Conservation (phyloP, 2,797 vertebrate genomes). For the Diglossa cyanea region DNA sequence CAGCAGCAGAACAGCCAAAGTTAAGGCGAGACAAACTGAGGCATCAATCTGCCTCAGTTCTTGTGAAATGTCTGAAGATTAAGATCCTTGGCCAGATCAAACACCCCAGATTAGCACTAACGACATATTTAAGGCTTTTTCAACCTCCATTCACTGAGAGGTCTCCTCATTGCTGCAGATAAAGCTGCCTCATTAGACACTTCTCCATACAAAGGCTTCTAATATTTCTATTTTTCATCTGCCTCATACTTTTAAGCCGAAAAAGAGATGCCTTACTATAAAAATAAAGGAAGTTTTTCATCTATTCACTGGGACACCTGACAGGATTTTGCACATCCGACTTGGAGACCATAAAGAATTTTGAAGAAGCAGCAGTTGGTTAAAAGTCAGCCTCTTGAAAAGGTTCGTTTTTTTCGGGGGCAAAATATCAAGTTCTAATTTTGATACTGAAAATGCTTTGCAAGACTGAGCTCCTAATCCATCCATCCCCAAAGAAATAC, state of each 20-base stretch:
- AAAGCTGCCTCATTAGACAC: slow-evolving; percentile 28
- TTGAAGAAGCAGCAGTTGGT: neutral
- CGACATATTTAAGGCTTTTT: neutral
- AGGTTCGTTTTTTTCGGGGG: neutral
- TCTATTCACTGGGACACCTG: neutral
- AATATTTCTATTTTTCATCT: slow-evolving; percentile 4
- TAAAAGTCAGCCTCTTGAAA: neutral
- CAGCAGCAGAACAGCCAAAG: neutral
- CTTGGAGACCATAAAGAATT: neutral
- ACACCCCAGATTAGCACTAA: neutral
- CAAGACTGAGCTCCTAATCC: neutral
- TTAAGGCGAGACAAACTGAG: neutral
- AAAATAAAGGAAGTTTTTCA: neutral
- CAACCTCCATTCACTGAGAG: neutral
- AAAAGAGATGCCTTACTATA: neutral
- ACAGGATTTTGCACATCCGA: neutral
- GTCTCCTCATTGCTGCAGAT: neutral
- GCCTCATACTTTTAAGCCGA: neutral
- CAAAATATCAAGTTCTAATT: neutral
- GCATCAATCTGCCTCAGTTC: neutral
- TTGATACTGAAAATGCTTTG: neutral
- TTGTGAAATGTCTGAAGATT: neutral
- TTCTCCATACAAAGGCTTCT: neutral
- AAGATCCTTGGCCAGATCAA: slow-evolving; percentile 14
- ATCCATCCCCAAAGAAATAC: neutral